Base-by-base conservation (phyloP, 1,140 invertebrate species). In the Onthophagus taurus region DNA sequence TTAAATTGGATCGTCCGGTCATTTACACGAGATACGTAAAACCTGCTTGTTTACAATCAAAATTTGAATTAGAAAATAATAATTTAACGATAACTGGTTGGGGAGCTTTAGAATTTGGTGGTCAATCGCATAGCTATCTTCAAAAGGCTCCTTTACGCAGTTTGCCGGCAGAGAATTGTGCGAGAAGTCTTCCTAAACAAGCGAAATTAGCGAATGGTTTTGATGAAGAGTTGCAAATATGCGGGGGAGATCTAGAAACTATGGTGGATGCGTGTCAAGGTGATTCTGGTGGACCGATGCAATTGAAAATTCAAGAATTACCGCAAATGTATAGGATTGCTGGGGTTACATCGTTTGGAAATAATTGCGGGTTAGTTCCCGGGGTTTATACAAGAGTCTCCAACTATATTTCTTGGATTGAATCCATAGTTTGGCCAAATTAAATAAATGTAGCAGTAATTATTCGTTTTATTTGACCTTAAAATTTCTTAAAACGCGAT, bases 241-340 rank as follows among this genome's bases (percentile, higher is more conserved):
- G 83, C 58, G 83, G 81, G 6, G 83, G 83, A n/a, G 69, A 61
- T 4, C 42, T 47, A 9, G 54, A 34, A 1, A n/a, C n/a, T n/a
- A n/a, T n/a, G n/a, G n/a, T n/a, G n/a, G n/a, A n/a, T n/a, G n/a
- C n/a, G n/a, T n/a, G n/a, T n/a, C 60, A 79, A 70, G 80, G 80
- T 47, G 80, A 84, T 57, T 83, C 80, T 4, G 80, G 80, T 3
- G 79, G 78, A 11, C 77, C 78, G 8, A 61, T 77, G 1, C 75
- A 77, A 58, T 51, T 72, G 2, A 67, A 67, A 42, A 56, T 63
- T 12, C 31, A 52, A 9, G 50, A 66, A 0, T n/a, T 20, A 13
- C 13, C 23, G 12, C 19, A 36, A 13, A 36, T 36, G 9, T 36
- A 36, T 12, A 36, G 21, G 21, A 21, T 36, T 1, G 34, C 23